A percentile compares a stretch with the other conserved stretches of the same genome.
phyloP scores from a whole-genome alignment of 2,888 invertebrate species.

The Auanema sp. region DNA sequence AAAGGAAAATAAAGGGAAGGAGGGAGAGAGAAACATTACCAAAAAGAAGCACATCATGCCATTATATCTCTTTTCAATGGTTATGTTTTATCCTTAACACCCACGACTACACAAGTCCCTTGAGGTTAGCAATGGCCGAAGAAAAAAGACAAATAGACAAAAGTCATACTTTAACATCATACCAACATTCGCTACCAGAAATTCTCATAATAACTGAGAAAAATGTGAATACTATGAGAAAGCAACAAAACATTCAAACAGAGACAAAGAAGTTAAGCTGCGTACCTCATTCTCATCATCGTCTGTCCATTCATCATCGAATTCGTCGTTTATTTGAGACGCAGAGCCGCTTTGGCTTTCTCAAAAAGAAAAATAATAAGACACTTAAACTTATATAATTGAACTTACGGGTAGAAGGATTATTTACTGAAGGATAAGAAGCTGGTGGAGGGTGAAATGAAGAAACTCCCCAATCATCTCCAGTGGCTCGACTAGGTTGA shows the following conservation, averaged over 20 bases:
- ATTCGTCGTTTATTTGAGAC: constrained; percentile 47
- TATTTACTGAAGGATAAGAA: not conserved
- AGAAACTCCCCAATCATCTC: constrained; percentile 24
- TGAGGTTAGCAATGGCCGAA: not conserved
- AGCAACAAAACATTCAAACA: not conserved
- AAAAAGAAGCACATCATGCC: not conserved
- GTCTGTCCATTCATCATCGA: constrained; percentile 63
- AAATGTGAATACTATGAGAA: not conserved
- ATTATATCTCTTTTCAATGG: not conserved
- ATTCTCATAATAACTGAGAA: not conserved
- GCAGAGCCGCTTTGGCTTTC: constrained; percentile 72
- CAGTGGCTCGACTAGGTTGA: not conserved
- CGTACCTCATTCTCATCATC: constrained; percentile 59
- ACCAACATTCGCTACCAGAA: not conserved
- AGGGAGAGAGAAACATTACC: not conserved
- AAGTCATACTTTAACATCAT: not conserved
- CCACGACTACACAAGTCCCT: not conserved
- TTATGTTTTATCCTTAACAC: not conserved
- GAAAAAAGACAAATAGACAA: not conserved
- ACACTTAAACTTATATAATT: not conserved
- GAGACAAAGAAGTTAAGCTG: not conserved
- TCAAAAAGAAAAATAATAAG: not conserved
- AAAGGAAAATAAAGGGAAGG: not conserved
- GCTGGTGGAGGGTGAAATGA: constrained; percentile 18
- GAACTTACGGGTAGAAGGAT: not conserved